Conservation (phyloP, 2,113 vertebrate species). For the Dasypus novemcinctus region DNA sequence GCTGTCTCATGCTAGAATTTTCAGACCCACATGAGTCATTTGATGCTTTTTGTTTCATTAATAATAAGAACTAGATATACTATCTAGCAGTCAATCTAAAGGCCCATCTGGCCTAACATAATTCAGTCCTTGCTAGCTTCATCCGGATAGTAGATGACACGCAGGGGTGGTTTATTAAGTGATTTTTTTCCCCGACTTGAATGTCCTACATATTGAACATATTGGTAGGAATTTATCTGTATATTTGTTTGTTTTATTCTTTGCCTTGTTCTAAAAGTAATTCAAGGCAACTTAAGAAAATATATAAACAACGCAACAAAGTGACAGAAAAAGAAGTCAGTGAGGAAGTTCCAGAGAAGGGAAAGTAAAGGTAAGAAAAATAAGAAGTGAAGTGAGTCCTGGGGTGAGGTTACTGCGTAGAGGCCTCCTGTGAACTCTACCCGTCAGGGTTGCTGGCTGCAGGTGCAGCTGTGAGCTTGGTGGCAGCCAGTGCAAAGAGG, state of each 20-base stretch:
- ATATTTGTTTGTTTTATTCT: background rate
- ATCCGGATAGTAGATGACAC: background rate
- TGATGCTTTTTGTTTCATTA: background rate
- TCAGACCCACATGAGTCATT: background rate
- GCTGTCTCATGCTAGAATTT: background rate
- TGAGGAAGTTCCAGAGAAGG: background rate
- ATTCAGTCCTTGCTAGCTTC: background rate
- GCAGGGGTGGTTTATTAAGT: background rate
- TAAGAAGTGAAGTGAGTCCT: background rate
- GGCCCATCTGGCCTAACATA: background rate
- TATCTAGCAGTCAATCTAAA: background rate
- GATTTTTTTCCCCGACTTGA: background rate
- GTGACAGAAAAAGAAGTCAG: background rate
- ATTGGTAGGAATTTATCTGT: background rate
- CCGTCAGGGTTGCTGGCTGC: background rate
- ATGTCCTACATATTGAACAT: background rate
- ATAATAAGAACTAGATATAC: background rate
- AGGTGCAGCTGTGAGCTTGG: accelerated
- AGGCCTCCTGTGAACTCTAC: accelerated
- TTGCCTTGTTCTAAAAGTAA: slow-evolving; percentile 1
- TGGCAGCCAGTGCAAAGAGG: background rate
- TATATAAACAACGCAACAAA: background rate
- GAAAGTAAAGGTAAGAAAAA: background rate
- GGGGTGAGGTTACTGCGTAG: accelerated
- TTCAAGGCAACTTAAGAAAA: background rate